Base-by-base conservation (phyloP, 2,113 vertebrate genomes). In the Microcebus lehilahytsara region DNA sequence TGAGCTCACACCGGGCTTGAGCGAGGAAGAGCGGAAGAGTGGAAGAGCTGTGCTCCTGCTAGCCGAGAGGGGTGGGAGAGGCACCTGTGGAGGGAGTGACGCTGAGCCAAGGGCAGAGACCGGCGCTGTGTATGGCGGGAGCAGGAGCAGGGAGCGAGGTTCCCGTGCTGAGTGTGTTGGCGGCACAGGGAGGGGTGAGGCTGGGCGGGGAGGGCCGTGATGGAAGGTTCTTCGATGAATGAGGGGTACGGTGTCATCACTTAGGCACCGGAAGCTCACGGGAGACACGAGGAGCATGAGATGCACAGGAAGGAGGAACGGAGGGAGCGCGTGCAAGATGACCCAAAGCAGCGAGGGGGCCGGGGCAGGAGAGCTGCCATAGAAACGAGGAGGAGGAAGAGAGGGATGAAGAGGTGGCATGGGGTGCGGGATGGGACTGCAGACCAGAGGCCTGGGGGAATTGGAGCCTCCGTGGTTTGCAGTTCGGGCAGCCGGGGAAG, bases 391-490 rank as follows among this genome's bases (percentile, higher is more conserved):
- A 72, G 67, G 69, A 42, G 19, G 67, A 42, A 5, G 27, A 3
- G 8, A 3, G 30, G 20, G n/a, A 42, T 25, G 34, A 10, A 11
- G 66, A 16, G 49, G 32, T 1, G 0, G 11, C 1, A 25, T 0
- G 23, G 37, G 0, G 20, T 1, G 20, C 7, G 3, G n/a, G 10
- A 56, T 19, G 32, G 3, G 23, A 12, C 8, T 2, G 3, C 23
- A 53, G 92, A 23, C 9, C 20, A 1, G 11, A 17, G 79, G 30
- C 9, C 23, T 0, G 16, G 71, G 1, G 30, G 58, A 20, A 22
- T 30, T 67, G 1, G 3, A 0, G 3, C 3, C 2, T 1, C 16
- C 0, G 0, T 6, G 2, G 78, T 0, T 17, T 1, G 6, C 3
- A 56, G 32, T 17, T 19, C 5, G 51, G 53, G 64, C 25, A 23